Evolutionary conservation across 2,888 invertebrate genomes (phyloP).

Genomic region (Barypeithes pellucidus): DNA sequence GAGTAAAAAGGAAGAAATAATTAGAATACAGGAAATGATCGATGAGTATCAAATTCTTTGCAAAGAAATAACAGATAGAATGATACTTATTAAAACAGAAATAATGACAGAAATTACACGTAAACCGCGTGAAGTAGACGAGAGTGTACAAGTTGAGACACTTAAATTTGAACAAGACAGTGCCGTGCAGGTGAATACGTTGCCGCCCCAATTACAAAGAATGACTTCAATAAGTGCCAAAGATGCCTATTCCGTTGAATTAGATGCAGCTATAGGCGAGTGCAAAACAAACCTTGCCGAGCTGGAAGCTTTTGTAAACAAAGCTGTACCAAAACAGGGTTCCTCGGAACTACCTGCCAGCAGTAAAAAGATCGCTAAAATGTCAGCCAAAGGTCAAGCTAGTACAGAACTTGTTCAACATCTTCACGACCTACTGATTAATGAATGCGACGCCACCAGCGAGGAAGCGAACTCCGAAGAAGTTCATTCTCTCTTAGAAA

Average conservation of each 20-base stretch:
- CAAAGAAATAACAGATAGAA: slow-evolving; percentile 75
- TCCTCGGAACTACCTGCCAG: slow-evolving; percentile 75
- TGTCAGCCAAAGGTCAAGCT: slow-evolving; percentile 85
- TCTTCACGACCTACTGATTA: slow-evolving; percentile 81
- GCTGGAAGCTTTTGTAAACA: slow-evolving; percentile 78
- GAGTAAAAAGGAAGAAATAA: slow-evolving; percentile 74
- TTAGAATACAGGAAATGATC: slow-evolving; percentile 75
- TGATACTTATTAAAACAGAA: slow-evolving; percentile 70
- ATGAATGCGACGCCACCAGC: slow-evolving; percentile 81
- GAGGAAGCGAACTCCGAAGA: slow-evolving; percentile 79
- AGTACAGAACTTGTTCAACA: slow-evolving; percentile 88
- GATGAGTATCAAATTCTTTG: slow-evolving; percentile 79
- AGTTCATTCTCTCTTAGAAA: slow-evolving; percentile 77
- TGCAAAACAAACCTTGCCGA: slow-evolving; percentile 79
- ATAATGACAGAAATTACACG: slow-evolving; percentile 66
- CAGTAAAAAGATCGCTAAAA: slow-evolving; percentile 82
- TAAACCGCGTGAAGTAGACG: slow-evolving; percentile 71
- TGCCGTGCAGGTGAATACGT: slow-evolving; percentile 87
- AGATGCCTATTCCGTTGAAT: slow-evolving; percentile 86
- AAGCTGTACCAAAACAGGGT: slow-evolving; percentile 74
- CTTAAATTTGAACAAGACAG: slow-evolving; percentile 84
- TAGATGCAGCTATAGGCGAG: slow-evolving; percentile 82
- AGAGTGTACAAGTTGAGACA: slow-evolving; percentile 82
- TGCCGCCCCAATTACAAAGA: slow-evolving; percentile 74
- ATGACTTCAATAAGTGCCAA: slow-evolving; percentile 85